phyloP scores from a whole-genome alignment of 2,888 invertebrate species.

The Crocallis elinguaria region DNA sequence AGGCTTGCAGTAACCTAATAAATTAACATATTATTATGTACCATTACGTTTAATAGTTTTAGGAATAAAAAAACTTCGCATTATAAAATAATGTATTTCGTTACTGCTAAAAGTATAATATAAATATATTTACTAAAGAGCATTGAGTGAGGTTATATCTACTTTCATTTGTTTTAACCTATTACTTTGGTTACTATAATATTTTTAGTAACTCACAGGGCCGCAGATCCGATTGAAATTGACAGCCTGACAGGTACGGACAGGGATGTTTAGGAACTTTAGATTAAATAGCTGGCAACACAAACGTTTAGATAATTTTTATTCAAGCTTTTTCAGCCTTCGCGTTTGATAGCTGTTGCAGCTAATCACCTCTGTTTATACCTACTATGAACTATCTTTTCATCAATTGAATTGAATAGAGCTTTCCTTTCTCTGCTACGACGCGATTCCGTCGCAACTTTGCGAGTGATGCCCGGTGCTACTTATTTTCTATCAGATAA shows the following conservation, averaged over 20 bases:
- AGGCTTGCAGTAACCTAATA: too few species aligned
- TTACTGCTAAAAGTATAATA: too few species aligned
- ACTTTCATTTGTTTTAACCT: too few species aligned
- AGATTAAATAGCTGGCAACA: constrained; percentile 12
- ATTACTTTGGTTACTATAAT: too few species aligned
- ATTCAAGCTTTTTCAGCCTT: constrained; percentile 49
- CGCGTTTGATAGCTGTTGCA: constrained; percentile 37
- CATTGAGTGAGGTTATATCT: too few species aligned
- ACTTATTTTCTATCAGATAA: constrained; percentile 9
- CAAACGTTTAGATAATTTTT: constrained; percentile 29
- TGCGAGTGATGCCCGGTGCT: constrained; percentile 51
- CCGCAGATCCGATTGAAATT: too few species aligned
- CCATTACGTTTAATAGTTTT: too few species aligned
- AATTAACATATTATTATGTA: too few species aligned
- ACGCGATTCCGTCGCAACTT: constrained; percentile 5
- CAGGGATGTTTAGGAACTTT: not conserved
- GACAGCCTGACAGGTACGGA: not conserved
- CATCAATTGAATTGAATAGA: constrained; percentile 27
- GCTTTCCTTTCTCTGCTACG: constrained; percentile 28
- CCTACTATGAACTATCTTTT: constrained; percentile 12
- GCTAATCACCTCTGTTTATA: constrained; percentile 42
- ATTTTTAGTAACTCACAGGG: not conserved
- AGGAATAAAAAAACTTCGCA: too few species aligned
- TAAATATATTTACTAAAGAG: too few species aligned
- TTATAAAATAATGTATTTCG: too few species aligned